Percentiles rank a stretch among this genome's conserved stretches.
phyloP scores from a whole-genome alignment of 2,113 vertebrate genomes.

The Sardina pilchardus region DNA sequence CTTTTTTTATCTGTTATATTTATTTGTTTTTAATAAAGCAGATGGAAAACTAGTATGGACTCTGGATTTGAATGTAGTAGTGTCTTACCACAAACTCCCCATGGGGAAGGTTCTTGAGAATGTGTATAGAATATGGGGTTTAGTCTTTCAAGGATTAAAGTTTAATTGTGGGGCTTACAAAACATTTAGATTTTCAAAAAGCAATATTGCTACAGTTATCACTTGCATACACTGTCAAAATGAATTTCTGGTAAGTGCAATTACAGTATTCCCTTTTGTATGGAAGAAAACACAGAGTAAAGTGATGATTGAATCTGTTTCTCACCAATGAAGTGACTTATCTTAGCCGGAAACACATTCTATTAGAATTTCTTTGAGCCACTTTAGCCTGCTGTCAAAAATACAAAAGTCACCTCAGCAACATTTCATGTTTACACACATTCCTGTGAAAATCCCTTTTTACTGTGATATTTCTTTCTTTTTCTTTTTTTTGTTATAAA shows the following conservation, averaged over 20 bases:
- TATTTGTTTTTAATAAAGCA: neutral
- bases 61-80: neutral
- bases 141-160: neutral
- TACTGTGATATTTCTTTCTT: neutral
- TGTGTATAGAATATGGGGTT: neutral
- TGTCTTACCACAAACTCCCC: neutral
- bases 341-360: neutral
- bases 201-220: neutral
- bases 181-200: neutral
- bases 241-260: neutral
- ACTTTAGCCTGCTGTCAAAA: neutral
- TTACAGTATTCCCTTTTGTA: neutral
- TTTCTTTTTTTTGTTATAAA: neutral
- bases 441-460: neutral
- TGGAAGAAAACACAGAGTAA: neutral
- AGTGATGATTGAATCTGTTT: neutral
- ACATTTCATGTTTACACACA: neutral
- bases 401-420: neutral
- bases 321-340: neutral
- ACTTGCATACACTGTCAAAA: neutral
- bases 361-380: neutral
- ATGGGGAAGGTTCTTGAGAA: neutral
- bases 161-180: neutral
- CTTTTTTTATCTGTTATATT: neutral
- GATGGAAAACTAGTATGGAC: neutral